Evolutionary conservation across 1,140 invertebrate genomes (phyloP).

Genomic region (Pogonus chalceus): DNA sequence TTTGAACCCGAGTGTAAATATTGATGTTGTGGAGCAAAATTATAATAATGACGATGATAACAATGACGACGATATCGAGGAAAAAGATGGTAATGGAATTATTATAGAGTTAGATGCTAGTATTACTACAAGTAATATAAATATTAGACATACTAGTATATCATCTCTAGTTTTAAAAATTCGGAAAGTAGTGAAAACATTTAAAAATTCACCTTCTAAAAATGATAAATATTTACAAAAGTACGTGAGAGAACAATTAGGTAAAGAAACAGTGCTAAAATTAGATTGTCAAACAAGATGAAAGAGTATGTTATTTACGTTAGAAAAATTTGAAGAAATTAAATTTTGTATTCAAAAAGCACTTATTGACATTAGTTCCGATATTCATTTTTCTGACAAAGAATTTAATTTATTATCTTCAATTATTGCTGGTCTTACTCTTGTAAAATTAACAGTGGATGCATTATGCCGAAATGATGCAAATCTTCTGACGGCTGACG

Average conservation of each 20-base stretch:
- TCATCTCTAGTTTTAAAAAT: too few relatives aligned
- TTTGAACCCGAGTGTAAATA: slow-evolving; percentile 17
- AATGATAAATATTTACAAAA: slow-evolving; percentile 15
- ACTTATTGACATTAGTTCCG: slow-evolving; percentile 5
- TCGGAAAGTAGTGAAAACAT: too few relatives aligned
- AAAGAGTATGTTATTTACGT: too few relatives aligned
- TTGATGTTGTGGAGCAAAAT: slow-evolving; percentile 16
- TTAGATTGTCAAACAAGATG: slow-evolving; percentile 13
- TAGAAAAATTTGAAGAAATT: slow-evolving; percentile 10
- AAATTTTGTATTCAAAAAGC: slow-evolving; percentile 10
- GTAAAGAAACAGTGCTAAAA: slow-evolving; percentile 12
- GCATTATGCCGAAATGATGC: slow-evolving; percentile 6
- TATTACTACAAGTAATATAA: too few relatives aligned
- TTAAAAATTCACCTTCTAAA: slow-evolving; percentile 15
- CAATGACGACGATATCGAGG: too few relatives aligned
- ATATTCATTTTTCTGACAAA: too few relatives aligned
- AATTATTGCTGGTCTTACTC: too few relatives aligned
- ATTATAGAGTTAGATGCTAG: slow-evolving; percentile 21
- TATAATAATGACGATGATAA: slow-evolving; percentile 18
- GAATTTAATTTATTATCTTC: too few relatives aligned
- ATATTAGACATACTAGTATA: too few relatives aligned
- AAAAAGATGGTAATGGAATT: slow-evolving; percentile 19
- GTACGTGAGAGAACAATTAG: too few relatives aligned
- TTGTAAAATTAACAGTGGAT: slow-evolving; percentile 12
- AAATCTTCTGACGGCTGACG: background rate